Evolutionary conservation across 2,797 vertebrate genomes (phyloP).

Genomic region (Aselliscus stoliczkanus): DNA sequence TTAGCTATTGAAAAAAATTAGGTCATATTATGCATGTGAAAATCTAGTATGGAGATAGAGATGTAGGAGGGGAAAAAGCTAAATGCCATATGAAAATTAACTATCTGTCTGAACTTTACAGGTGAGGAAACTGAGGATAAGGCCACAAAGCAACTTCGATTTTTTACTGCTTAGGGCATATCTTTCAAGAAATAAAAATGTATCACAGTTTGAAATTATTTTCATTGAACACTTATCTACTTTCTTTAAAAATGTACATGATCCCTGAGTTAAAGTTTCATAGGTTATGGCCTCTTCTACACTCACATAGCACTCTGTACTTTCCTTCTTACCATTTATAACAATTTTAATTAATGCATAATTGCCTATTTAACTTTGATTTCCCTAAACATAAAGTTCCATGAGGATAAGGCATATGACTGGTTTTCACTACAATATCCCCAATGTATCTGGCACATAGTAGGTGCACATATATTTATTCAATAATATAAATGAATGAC

Average conservation of each 20-base stretch:
- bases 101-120: background rate
- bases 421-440: background rate
- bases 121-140: background rate
- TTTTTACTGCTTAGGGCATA: background rate
- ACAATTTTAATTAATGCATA: background rate
- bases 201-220: background rate
- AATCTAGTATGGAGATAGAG: background rate
- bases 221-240: background rate
- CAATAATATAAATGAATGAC: background rate
- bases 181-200: slow-evolving; percentile 12
- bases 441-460: background rate
- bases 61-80: background rate
- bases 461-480: background rate
- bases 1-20: background rate
- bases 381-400: background rate
- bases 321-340: background rate
- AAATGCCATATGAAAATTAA: background rate
- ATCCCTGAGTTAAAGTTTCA: background rate
- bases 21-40: background rate
- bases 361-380: slow-evolving; percentile 4
- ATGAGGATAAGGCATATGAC: background rate
- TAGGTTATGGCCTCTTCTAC: background rate
- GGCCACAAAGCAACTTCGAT: background rate
- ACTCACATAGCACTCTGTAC: background rate
- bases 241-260: background rate